These are phyloP conservation scores for Scomber japonicus DNA, from an alignment of 2,113 vertebrate genomes.

Conservation along the genomic window DNA sequence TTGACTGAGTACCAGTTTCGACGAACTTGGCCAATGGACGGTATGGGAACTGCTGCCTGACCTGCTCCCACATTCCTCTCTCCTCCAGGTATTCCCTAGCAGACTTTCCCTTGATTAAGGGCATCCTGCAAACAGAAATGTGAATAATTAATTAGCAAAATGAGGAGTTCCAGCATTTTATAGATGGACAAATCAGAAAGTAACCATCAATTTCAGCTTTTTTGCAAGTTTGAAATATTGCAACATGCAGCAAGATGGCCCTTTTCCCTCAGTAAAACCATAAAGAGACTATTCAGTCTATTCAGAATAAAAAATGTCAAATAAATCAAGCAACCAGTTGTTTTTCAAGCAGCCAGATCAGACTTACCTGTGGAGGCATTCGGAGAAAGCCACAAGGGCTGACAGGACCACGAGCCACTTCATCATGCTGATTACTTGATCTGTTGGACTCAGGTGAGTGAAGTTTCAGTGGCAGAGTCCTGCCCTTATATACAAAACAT, in stretches of 20 bases:
- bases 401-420: slow-evolving; percentile 74
- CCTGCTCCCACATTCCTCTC: slow-evolving; percentile 77
- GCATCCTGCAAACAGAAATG: slow-evolving; percentile 70
- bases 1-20: slow-evolving; percentile 56
- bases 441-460: slow-evolving; percentile 38
- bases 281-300: slow-evolving; percentile 4
- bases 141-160: background rate
- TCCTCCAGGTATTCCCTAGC: slow-evolving; percentile 78
- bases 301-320: slow-evolving; percentile 27
- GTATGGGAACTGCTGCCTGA: slow-evolving; percentile 59
- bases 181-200: background rate
- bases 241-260: background rate
- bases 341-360: slow-evolving; percentile 21
- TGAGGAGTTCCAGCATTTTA: background rate
- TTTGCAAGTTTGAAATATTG: background rate
- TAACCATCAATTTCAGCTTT: background rate
- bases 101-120: slow-evolving; percentile 84
- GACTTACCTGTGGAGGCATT: slow-evolving; percentile 79
- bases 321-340: background rate
- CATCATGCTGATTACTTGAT: slow-evolving; percentile 70
- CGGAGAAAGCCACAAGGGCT: slow-evolving; percentile 73
- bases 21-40: slow-evolving; percentile 68
- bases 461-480: background rate
- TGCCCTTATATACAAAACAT: slow-evolving; percentile 62
- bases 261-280: slow-evolving; percentile 5